A percentile compares a stretch with the other conserved stretches of the same genome.
Evolutionary conservation across 2,113 vertebrate species (phyloP).

Genomic region (Chaetorhynchus papuensis): DNA sequence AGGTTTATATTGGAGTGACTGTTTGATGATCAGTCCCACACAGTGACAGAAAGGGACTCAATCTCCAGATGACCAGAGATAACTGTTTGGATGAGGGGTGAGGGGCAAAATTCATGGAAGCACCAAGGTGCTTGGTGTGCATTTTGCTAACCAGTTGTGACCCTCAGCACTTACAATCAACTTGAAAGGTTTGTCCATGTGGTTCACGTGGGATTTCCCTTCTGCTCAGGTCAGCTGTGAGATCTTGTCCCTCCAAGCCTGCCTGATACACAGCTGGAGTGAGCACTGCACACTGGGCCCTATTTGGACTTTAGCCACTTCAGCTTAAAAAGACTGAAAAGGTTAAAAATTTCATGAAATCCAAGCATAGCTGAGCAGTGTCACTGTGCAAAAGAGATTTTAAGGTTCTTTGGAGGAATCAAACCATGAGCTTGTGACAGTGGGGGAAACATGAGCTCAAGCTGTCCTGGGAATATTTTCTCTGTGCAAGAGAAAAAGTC

Average conservation of each 20-base stretch:
- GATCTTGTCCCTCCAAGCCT: neutral
- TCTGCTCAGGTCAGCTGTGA: neutral
- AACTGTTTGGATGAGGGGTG: neutral
- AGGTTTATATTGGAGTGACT: neutral
- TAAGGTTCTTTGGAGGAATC: neutral
- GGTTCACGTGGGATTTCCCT: neutral
- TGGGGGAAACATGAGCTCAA: neutral
- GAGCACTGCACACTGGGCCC: neutral
- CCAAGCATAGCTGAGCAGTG: neutral
- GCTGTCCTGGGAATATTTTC: neutral
- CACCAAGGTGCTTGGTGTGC: neutral
- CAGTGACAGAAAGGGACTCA: neutral
- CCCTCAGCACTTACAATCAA: neutral
- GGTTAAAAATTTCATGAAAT: neutral
- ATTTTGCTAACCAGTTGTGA: neutral
- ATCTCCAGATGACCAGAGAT: neutral
- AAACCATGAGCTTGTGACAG: neutral
- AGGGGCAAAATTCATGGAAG: neutral
- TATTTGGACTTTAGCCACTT: neutral
- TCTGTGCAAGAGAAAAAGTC: neutral
- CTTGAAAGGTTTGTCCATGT: accelerated
- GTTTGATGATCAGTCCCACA: neutral
- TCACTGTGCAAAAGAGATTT: neutral
- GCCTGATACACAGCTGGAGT: neutral
- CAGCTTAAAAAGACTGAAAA: neutral